These are phyloP conservation scores for Somateria mollissima DNA, from an alignment of 2,797 vertebrate genomes.

Conservation along the genomic window DNA sequence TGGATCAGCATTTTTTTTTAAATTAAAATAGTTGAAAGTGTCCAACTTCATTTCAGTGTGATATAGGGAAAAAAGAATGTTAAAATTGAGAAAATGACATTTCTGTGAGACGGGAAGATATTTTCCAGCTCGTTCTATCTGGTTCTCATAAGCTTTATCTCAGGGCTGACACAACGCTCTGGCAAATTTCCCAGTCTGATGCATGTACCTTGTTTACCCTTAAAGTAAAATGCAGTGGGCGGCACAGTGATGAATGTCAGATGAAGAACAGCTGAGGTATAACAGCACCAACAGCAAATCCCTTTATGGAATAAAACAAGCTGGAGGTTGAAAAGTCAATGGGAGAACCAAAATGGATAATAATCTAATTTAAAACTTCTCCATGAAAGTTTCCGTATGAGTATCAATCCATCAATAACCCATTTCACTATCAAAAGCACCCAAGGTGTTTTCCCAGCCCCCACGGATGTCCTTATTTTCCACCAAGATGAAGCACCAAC, in stretches of 20 bases:
- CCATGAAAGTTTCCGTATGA: slow-evolving; percentile 59
- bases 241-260: slow-evolving; percentile 15
- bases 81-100: not conserved
- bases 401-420: slow-evolving; percentile 43
- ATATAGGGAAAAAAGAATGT: not conserved
- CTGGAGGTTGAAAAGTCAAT: slow-evolving; percentile 1
- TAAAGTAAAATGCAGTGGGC: slow-evolving; percentile 37
- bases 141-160: not conserved
- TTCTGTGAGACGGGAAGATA: not conserved
- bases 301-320: slow-evolving; percentile 13
- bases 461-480: slow-evolving; percentile 52
- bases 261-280: not conserved
- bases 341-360: slow-evolving; percentile 37
- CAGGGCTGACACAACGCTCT: not conserved
- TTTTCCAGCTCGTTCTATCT: not conserved
- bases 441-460: slow-evolving; percentile 61
- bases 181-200: slow-evolving; percentile 35
- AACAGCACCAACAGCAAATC: slow-evolving; percentile 8
- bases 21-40: not conserved
- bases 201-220: not conserved
- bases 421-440: slow-evolving; percentile 20
- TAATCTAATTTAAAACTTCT: slow-evolving; percentile 30
- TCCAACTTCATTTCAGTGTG: not conserved
- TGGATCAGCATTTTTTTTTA: not conserved
- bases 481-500: slow-evolving; percentile 12